These are phyloP conservation scores for Leucozona laternaria DNA, from an alignment of 2,888 invertebrate genomes.

Conservation along the genomic window DNA sequence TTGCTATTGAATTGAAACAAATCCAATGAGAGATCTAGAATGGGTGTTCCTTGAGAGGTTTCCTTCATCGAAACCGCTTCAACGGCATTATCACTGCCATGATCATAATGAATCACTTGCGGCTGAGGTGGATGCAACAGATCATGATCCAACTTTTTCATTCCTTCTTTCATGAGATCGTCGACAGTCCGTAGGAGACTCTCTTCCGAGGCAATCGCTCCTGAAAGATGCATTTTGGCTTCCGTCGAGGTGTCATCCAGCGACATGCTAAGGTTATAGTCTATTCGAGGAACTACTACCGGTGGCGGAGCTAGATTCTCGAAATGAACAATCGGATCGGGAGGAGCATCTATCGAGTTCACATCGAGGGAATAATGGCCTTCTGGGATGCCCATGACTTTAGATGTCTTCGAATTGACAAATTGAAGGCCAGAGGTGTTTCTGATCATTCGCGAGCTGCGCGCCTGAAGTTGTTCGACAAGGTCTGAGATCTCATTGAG, in stretches of 20 bases:
- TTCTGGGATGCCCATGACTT: constrained; percentile 82
- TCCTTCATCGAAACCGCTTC: constrained; percentile 82
- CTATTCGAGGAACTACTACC: constrained; percentile 76
- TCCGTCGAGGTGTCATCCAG: constrained; percentile 82
- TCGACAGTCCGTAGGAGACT: constrained; percentile 82
- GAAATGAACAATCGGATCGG: constrained; percentile 78
- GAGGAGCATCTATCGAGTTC: constrained; percentile 80
- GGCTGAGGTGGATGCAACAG: constrained; percentile 69
- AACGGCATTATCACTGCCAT: constrained; percentile 83
- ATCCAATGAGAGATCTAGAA: constrained; percentile 82
- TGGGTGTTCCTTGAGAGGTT: constrained; percentile 77
- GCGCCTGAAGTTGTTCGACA: constrained; percentile 81
- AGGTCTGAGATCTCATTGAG: constrained; percentile 82
- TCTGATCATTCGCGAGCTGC: constrained; percentile 81
- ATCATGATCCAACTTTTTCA: constrained; percentile 77
- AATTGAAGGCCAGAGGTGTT: constrained; percentile 82
- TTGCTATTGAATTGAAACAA: constrained; percentile 82
- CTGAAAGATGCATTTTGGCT: constrained; percentile 81
- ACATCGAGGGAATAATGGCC: constrained; percentile 82
- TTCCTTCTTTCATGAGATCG: constrained; percentile 80
- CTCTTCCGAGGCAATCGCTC: constrained; percentile 82
- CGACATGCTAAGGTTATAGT: constrained; percentile 82
- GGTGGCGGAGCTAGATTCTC: constrained; percentile 74
- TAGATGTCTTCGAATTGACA: constrained; percentile 80
- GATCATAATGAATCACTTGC: constrained; percentile 80